Base-by-base conservation (phyloP, 2,797 vertebrate species). In the Emydoidea blandingii region DNA sequence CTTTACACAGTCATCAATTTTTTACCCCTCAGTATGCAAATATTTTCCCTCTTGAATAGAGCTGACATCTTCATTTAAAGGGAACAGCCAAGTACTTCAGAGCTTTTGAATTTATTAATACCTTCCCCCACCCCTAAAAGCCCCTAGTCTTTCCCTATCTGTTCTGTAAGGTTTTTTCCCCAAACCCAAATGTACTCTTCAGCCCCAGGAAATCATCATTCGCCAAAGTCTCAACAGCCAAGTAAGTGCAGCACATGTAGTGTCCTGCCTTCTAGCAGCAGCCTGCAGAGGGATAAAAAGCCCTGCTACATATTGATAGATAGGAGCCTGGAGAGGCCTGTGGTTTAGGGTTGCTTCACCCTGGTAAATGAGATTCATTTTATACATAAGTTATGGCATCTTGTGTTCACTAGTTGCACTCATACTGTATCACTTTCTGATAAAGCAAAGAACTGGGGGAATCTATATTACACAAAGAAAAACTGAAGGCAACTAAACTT, bases 311-410 rank as follows among this genome's bases (percentile, higher is more conserved):
- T 72, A 72, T n/a, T 18, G 34, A 68, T 23, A 5, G 11, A 44
- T 16, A 49, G 81, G n/a, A 23, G 86, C 37, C 41, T 81, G 57
- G n/a, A 3, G 62, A 78, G 79, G 50, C 47, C 18, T 18, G 84
- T 44, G 12, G 1, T 18, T 89, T 79, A 8, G 50, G 50, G 50
- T 78, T 15, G 89, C 15, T 52, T 50, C 5, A 81, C 47, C 16
- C 31, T 29, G 89, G 74, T 52, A 89, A 8, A 19, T 91, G 31
- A 6, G 57, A 49, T 85, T 76, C 54, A 47, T 37, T 12, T 44
- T 86, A 79, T 81, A 89, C 54, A 7, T 47, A 47, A 76, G 47
- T 47, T 4, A 79, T 0, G 0, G n/a, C 29, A 5, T 29, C 25
- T 76, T 41, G 10, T 47, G 41, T 76, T 76, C 23, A 85, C 12